Conservation (phyloP, 2,113 vertebrate species). For the Spermophilus dauricus region DNA sequence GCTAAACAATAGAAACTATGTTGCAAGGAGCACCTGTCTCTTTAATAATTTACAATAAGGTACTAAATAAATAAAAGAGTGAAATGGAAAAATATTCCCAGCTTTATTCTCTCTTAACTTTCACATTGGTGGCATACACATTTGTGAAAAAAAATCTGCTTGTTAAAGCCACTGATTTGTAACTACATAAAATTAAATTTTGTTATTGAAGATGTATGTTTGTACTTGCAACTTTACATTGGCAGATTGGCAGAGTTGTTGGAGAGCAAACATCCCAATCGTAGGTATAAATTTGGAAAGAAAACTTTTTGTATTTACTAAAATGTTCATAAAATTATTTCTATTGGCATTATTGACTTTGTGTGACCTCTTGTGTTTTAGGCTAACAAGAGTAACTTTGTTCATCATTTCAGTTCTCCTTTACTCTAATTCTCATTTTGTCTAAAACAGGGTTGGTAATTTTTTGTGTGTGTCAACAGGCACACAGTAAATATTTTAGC, state of each 20-base stretch:
- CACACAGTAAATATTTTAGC: constrained; percentile 27
- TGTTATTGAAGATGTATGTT: constrained; percentile 45
- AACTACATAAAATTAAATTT: constrained; percentile 65
- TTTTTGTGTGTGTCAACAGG: not conserved
- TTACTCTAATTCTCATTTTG: constrained; percentile 31
- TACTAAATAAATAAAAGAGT: constrained; percentile 83
- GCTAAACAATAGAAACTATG: constrained; percentile 70
- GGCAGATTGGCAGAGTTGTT: not conserved
- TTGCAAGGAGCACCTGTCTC: constrained; percentile 56
- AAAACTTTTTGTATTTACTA: not conserved
- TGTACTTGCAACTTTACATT: not conserved
- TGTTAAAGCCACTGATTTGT: constrained; percentile 73
- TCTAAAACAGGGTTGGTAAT: not conserved
- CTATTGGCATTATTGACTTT: not conserved
- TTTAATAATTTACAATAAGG: constrained; percentile 83
- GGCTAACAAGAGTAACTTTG: constrained; percentile 18
- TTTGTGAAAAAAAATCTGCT: constrained; percentile 73
- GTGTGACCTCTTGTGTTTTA: not conserved
- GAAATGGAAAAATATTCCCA: constrained; percentile 53
- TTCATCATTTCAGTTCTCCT: not conserved
- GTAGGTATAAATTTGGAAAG: not conserved
- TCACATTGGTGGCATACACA: constrained; percentile 29
- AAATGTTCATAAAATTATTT: not conserved
- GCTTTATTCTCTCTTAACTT: constrained; percentile 75
- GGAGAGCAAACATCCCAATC: not conserved